phyloP scores from a whole-genome alignment of 2,888 invertebrate species.

The Apodemia zela region DNA sequence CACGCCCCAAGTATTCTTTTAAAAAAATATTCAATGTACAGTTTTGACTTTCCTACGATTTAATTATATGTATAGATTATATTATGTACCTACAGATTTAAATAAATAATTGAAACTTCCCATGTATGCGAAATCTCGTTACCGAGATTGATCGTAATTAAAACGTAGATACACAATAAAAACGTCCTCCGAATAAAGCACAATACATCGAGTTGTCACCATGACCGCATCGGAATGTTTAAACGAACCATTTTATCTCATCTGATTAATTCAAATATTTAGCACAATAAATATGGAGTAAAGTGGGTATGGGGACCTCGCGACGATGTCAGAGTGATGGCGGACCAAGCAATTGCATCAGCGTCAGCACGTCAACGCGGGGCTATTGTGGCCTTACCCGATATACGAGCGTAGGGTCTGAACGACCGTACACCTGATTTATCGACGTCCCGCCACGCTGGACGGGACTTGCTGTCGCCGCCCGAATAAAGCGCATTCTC shows the following conservation, averaged over 20 bases:
- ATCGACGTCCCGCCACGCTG: slow-evolving; percentile 62
- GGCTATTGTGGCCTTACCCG: slow-evolving; percentile 66
- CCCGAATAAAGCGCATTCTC: slow-evolving; percentile 77
- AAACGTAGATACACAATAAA: slow-evolving; percentile 58
- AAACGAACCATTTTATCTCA: slow-evolving; percentile 76
- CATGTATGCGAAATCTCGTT: not conserved
- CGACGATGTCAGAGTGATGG: slow-evolving; percentile 47
- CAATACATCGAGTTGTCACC: slow-evolving; percentile 77
- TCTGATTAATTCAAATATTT: slow-evolving; percentile 80
- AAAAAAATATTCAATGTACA: too few relatives aligned
- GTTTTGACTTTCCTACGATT: too few relatives aligned
- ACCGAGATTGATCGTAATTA: slow-evolving; percentile 46
- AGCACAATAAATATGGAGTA: slow-evolving; percentile 71
- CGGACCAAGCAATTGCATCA: slow-evolving; percentile 72
- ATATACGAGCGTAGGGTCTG: slow-evolving; percentile 55
- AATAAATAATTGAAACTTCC: not conserved
- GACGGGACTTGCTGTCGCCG: slow-evolving; percentile 57
- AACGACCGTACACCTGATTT: slow-evolving; percentile 64
- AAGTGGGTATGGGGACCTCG: slow-evolving; percentile 43
- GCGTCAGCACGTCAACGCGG: slow-evolving; percentile 66
- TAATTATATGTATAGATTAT: too few relatives aligned
- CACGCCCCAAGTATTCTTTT: too few relatives aligned
- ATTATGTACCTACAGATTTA: too few relatives aligned
- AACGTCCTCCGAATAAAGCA: slow-evolving; percentile 38
- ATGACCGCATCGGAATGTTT: slow-evolving; percentile 76